A percentile compares a stretch with the other conserved stretches of the same genome.
These are phyloP conservation scores for Ephialtes manifestator DNA, from an alignment of 2,888 invertebrate genomes.

Conservation along the genomic window DNA sequence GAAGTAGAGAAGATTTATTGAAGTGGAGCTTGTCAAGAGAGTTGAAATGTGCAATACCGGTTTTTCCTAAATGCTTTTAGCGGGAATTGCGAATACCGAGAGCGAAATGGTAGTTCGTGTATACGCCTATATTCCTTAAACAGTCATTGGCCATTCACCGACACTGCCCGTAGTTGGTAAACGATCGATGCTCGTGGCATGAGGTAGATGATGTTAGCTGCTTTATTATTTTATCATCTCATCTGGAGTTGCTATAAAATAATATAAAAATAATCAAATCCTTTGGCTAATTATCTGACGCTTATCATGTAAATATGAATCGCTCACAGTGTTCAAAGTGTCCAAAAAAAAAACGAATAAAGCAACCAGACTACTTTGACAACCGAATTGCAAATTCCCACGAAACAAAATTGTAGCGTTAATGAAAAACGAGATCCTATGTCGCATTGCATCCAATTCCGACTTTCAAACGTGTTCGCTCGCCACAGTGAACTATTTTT, in stretches of 20 bases:
- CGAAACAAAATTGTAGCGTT: background rate
- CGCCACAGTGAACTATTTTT: background rate
- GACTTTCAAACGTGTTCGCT: background rate
- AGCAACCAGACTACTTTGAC: too few relatives aligned
- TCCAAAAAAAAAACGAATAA: background rate
- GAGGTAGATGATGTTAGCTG: background rate
- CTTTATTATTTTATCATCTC: constrained; percentile 3
- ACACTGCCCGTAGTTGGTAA: constrained; percentile 24
- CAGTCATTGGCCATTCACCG: constrained; percentile 6
- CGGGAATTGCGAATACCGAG: constrained; percentile 27
- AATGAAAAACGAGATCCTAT: background rate
- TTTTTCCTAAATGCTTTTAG: constrained; percentile 24
- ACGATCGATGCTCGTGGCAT: background rate
- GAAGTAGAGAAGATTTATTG: background rate
- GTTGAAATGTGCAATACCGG: constrained; percentile 20
- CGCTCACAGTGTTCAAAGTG: background rate
- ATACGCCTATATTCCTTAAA: constrained; percentile 7
- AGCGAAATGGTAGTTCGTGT: constrained; percentile 5
- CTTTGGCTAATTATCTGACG: background rate
- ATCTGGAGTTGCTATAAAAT: background rate
- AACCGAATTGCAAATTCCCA: background rate
- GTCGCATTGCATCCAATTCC: background rate
- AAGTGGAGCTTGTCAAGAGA: constrained; percentile 4
- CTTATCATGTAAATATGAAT: background rate
- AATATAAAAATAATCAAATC: background rate